Base-by-base conservation (phyloP, 53 echinoderm and acorn worm genomes). In the Holothuria leucospilota region DNA sequence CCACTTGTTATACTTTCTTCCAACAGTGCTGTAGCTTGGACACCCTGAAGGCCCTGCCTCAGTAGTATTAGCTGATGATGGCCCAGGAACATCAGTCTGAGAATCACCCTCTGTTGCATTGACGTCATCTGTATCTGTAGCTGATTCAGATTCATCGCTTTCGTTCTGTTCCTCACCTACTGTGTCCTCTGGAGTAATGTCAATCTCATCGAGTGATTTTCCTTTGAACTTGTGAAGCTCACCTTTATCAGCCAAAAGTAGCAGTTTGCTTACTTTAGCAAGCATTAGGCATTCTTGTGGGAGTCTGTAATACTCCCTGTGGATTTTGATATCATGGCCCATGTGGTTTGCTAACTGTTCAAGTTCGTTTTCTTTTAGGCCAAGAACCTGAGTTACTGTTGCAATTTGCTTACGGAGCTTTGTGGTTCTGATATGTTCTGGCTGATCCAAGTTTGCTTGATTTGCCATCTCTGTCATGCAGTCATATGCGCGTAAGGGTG, bases 391-490 rank as follows among this genome's bases (percentile, higher is more conserved):
- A 18, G 70, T 75, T 51, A 88, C 29, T 72, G 91, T 88, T 12
- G 87, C 87, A 10, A 90, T 80, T 65, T 91, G 91, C 28, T 91
- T 87, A 30, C 91, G 62, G 6, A 91, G 87, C 81, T 67, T 88
- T 56, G 91, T 87, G 63, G 77, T 71, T 13, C 82, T 91, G 20
- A 91, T 46, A 14, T 80, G 56, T 42, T 91, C 87, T 41, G 91
- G 91, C 62, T 87, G 62, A 39, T 82, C 49, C 26, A 63, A 81
- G 38, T 12, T 26, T 39, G 77, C 81, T 68, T 49, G 8, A 16
- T 20, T 16, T 39, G 87, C 75, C 8, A 34, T 53, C 71, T 87
- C 63, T 58, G 75, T 80, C 72, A 91, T 62, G 64, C 77, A 75
- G 59, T 85, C 88, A 84, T 40, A 85, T n/a, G 71, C 91, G 28